phyloP scores from a whole-genome alignment of 2,113 vertebrate genomes.

The Mesembrinibis cayennensis region DNA sequence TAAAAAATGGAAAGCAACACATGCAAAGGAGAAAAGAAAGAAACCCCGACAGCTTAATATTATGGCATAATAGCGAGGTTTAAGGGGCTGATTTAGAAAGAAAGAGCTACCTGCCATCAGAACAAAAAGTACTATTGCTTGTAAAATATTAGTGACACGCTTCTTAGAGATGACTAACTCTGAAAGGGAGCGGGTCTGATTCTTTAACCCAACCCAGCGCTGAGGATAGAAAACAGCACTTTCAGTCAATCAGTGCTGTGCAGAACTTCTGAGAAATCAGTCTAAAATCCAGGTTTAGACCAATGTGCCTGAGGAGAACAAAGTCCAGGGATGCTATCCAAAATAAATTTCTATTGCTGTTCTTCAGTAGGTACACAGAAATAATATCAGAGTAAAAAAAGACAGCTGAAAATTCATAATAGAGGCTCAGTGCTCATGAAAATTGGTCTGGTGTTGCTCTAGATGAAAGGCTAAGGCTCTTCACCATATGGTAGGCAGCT shows the following conservation, averaged over 20 bases:
- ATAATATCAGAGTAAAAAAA: neutral
- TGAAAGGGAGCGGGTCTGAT: neutral
- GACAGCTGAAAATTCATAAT: neutral
- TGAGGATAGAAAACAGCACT: neutral
- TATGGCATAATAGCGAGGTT: neutral
- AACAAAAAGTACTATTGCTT: constrained; percentile 8
- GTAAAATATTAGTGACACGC: neutral
- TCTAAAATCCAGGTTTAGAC: neutral
- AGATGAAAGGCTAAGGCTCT: neutral
- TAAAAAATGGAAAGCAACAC: constrained; percentile 28
- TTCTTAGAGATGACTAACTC: neutral
- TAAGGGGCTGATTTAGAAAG: neutral
- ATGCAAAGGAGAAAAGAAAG: neutral
- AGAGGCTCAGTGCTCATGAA: neutral
- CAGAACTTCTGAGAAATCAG: neutral
- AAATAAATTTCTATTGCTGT: neutral
- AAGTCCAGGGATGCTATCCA: neutral
- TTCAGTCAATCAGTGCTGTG: neutral
- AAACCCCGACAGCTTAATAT: neutral
- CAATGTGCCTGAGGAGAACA: neutral
- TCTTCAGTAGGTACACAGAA: neutral
- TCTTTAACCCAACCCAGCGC: neutral
- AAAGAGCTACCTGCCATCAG: neutral
- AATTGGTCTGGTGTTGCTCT: neutral
- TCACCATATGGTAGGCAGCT: neutral